Evolutionary conservation across 2,888 invertebrate genomes (phyloP), one percentile per base, ranked within the genome.

Genomic region (Tachina lurida): DNA sequence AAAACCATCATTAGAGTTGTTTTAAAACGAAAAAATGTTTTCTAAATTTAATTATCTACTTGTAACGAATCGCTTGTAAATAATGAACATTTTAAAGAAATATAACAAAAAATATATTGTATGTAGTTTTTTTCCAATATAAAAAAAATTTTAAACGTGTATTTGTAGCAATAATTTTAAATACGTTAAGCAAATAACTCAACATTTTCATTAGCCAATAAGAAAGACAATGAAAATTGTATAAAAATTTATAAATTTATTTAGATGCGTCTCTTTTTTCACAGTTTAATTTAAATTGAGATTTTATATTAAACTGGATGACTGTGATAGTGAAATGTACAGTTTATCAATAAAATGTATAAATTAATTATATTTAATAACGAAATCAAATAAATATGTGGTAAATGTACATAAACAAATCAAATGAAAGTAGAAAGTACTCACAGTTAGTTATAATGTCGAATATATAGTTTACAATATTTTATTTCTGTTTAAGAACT

Each of bases 321-420:
- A 92, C 92, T 92, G 92, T 92, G 92, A 92, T 92, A 92, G 92
- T 91, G 91, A 91, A 90, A 85, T 87, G 79, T 88, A 87, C 76
- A 87, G 86, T 87, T 86, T 78, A 81, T 84, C 84, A 78, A 73
- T 85, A 85, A 84, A 65, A 49, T 17, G 49, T 67, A 79, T 56
- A 65, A 65, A 81, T 67, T 79, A 75, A 75, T 58, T 74, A 54
- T 78, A 81, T 81, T 84, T 65, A 79, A 70, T n/a, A 49, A 74
- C 43, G 67, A 47, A 62, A 54, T 19, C 22, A 75, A 63, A 60
- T 60, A 52, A 65, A 67, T 31, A 49, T 39, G 54, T 47, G 22
- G 45, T 62, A 41, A 71, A 63, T 22, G 60, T 75, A 54, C 8
- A 47, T 39, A 68, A 70, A 49, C 31, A 54, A 19, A 47, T 45